Evolutionary conservation across 2,888 invertebrate genomes (phyloP).

Genomic region (Desoria tigrina): DNA sequence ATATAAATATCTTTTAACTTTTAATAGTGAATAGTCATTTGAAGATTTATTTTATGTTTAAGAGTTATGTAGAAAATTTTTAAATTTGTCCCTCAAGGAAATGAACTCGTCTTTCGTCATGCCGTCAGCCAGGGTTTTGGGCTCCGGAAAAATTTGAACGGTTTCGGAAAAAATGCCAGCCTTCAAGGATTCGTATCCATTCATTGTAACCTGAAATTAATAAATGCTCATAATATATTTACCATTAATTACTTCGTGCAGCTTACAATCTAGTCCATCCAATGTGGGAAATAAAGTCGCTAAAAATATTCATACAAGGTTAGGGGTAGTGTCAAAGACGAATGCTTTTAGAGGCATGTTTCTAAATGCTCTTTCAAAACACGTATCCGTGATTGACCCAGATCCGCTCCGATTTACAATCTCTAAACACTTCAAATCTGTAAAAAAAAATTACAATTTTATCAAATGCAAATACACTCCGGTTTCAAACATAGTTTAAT

Average conservation of each 20-base stretch:
- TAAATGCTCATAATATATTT: neutral
- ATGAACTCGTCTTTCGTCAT: neutral
- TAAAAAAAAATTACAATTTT: no score
- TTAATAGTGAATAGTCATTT: no score
- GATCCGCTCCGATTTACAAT: slow-evolving; percentile 10
- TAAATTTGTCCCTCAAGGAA: neutral
- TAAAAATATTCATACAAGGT: slow-evolving; percentile 2
- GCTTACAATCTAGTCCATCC: no score
- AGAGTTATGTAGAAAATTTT: neutral
- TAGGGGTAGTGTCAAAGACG: slow-evolving; percentile 13
- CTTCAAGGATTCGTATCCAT: neutral
- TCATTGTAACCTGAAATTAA: slow-evolving; percentile 5
- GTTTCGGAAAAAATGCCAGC: neutral
- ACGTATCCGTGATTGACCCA: slow-evolving; percentile 9
- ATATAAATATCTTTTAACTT: no score
- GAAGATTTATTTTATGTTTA: neutral
- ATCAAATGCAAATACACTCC: neutral
- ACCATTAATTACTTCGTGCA: neutral
- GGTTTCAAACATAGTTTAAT: neutral
- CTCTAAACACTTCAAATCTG: slow-evolving; percentile 14
- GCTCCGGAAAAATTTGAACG: slow-evolving; percentile 14
- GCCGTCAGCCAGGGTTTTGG: slow-evolving; percentile 1
- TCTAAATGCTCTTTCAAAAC: slow-evolving; percentile 9
- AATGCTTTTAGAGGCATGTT: slow-evolving; percentile 8
- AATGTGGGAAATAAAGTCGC: no score